Evolutionary conservation across 2,797 vertebrate species (phyloP).

Genomic region (Bradypus variegatus): DNA sequence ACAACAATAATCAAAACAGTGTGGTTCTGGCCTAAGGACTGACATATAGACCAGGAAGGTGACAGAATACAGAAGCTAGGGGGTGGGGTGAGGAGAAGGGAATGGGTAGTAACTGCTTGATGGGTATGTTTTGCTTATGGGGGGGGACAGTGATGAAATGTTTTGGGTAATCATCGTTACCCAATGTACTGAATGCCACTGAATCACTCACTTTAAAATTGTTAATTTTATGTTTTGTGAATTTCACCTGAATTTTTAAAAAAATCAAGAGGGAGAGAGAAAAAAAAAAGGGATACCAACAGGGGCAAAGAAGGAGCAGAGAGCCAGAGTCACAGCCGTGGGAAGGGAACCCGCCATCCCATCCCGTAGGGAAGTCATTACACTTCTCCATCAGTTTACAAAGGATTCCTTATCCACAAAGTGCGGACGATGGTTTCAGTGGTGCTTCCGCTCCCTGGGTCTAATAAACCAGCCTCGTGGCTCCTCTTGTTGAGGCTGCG

Average conservation of each 20-base stretch:
- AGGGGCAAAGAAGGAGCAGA: background rate
- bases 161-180: no score
- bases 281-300: background rate
- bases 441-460: background rate
- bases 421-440: no score
- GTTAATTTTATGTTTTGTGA: background rate
- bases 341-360: background rate
- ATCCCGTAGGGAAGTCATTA: background rate
- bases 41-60: no score
- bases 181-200: background rate
- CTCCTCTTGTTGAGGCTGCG: accelerated
- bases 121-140: background rate
- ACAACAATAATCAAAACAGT: no score
- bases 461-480: background rate
- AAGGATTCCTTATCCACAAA: background rate
- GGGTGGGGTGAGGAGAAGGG: background rate
- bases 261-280: background rate
- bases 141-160: background rate
- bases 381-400: background rate
- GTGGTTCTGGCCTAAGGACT: no score
- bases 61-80: background rate
- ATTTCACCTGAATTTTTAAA: background rate
- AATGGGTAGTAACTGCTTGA: background rate
- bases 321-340: background rate
- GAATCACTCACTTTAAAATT: no score